Conservation (phyloP, 1,140 invertebrate species). For the Cheumatopsyche charites region DNA sequence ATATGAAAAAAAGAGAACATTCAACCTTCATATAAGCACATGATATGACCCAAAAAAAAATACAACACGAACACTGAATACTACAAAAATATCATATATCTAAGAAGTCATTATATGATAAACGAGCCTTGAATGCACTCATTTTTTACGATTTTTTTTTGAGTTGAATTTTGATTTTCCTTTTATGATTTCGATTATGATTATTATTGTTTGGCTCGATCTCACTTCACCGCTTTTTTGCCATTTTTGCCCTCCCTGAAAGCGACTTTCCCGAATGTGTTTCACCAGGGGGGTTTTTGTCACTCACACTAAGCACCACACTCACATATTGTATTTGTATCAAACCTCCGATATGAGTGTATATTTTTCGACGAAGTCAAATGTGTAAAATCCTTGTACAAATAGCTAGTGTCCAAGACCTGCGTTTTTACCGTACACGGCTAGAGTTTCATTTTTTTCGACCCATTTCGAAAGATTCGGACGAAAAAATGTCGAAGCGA, state of each 20-base stretch:
- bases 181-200: not conserved
- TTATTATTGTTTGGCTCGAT: constrained; percentile 1
- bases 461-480: not conserved
- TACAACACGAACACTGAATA: constrained; percentile 22
- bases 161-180: too few species aligned
- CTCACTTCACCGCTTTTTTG: constrained; percentile 47
- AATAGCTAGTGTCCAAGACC: too few species aligned
- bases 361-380: not conserved
- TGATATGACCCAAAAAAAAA: too few species aligned
- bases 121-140: constrained; percentile 38
- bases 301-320: constrained; percentile 46
- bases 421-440: too few species aligned
- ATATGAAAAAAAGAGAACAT: too few species aligned
- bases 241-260: constrained; percentile 41
- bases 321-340: constrained; percentile 28
- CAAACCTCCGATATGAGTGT: not conserved
- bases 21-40: not conserved
- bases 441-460: too few species aligned
- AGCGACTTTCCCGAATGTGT: constrained; percentile 48
- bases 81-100: constrained; percentile 14
- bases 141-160: too few species aligned
- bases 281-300: constrained; percentile 39
- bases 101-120: not conserved
- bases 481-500: not conserved
- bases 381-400: too few species aligned